phyloP scores from a whole-genome alignment of 2,113 vertebrate genomes.

The Peromyscus californicus region DNA sequence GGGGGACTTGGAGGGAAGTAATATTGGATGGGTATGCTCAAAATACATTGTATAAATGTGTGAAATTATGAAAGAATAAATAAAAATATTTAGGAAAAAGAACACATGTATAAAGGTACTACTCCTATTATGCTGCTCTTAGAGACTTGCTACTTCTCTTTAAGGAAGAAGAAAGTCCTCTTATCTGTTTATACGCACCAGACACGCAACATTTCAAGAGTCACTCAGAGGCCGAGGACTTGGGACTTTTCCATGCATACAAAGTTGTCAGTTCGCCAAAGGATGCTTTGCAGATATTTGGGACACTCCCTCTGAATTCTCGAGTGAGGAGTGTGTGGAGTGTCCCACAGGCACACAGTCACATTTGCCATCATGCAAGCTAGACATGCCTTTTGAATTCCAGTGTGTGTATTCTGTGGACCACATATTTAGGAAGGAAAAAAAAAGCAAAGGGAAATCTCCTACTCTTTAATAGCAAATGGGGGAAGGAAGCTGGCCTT shows the following conservation, averaged over 20 bases:
- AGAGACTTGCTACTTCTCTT: not conserved
- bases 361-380: slow-evolving; percentile 31
- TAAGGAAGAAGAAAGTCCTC: not conserved
- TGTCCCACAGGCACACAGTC: not conserved
- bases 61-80: not conserved
- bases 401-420: not conserved
- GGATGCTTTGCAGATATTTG: slow-evolving; percentile 54
- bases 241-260: not conserved
- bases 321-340: not conserved
- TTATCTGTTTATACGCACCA: not conserved
- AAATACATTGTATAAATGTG: not conserved
- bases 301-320: slow-evolving; percentile 75
- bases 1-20: not conserved
- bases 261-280: not conserved
- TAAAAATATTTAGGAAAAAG: not conserved
- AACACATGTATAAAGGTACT: not conserved
- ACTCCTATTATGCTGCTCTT: not conserved
- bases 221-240: not conserved
- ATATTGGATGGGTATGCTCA: not conserved
- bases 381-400: slow-evolving; percentile 74
- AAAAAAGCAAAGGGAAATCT: not conserved
- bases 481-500: not conserved
- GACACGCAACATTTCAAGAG: not conserved
- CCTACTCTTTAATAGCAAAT: not conserved
- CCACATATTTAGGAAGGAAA: not conserved